Evolutionary conservation across 2,113 vertebrate genomes (phyloP), one percentile per base, ranked within the genome.

Genomic region (Galeopterus variegatus): DNA sequence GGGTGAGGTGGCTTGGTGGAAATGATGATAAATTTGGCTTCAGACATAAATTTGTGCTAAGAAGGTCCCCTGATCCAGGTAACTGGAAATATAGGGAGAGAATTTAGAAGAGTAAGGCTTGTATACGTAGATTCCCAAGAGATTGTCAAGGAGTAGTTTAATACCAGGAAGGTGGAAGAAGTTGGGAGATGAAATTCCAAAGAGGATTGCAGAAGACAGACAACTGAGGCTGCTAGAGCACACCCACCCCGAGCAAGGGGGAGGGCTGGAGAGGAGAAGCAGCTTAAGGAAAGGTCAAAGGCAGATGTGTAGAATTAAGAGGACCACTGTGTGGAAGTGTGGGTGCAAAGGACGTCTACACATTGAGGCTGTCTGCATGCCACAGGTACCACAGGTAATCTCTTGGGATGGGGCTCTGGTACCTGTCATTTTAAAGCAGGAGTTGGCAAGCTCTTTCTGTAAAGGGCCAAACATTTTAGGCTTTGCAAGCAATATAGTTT

Each of bases 11-110:
- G 87, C 48, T 92, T 89, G 28, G 60, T 50, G 33, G 15, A 73
- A 92, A 69, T 75, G n/a, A 94, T 85, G 88, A 96, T 65, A 33
- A 69, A 92, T 93, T 65, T 96, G 41, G 52, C 79, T 73, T 83
- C n/a, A 56, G 48, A 73, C 7, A 58, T 3, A 70, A 21, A 5
- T 45, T 54, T 81, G 88, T 65, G 65, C 21, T n/a, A 67, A 65
- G 54, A 69, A 18, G 56, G 10, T 9, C n/a, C 36, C 69, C 28
- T 54, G 45, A 36, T 19, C 24, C 1, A 69, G 77, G 24, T 62
- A 75, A 28, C 3, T 18, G 8, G 9, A 56, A 90, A 54, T 21
- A 11, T 5, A n/a, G 24, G 60, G 26, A 83, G 14, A 13, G 31
- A 72, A 54, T 18, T 11, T 8, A 64, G 50, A 50, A 73, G 72